Evolutionary conservation across 92 coral and sea anemone genomes (phyloP).

Genomic region (Epizoanthus rinbou): DNA sequence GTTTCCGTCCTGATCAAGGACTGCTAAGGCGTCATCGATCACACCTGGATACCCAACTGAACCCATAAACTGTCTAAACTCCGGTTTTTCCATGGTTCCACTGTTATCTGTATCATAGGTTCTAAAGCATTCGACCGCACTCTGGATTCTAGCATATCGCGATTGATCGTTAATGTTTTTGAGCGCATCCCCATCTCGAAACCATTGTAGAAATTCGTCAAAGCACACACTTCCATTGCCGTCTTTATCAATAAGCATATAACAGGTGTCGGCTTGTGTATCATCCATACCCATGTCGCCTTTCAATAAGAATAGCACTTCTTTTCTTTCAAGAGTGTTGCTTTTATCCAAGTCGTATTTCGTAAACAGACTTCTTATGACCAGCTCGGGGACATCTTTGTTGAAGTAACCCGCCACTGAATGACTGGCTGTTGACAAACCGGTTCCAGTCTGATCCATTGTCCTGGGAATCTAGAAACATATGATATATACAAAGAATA

Average conservation of each 20-base stretch:
- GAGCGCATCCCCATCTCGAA: constrained; percentile 68
- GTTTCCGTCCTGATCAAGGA: constrained; percentile 81
- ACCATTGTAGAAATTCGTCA: constrained; percentile 80
- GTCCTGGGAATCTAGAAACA: no score
- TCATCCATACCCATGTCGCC: constrained; percentile 77
- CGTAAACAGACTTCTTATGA: constrained; percentile 73
- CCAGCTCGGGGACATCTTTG: constrained; percentile 71
- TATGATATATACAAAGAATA: no score
- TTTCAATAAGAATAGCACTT: constrained; percentile 62
- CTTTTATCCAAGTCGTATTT: constrained; percentile 82
- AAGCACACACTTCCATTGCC: constrained; percentile 73
- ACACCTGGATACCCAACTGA: constrained; percentile 49
- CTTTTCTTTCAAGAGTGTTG: constrained; percentile 61
- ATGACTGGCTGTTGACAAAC: neutral
- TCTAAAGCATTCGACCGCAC: constrained; percentile 81
- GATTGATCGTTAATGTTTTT: constrained; percentile 63
- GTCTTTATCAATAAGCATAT: constrained; percentile 81
- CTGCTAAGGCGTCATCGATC: constrained; percentile 50
- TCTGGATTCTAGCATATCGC: constrained; percentile 61
- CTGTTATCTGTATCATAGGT: constrained; percentile 76
- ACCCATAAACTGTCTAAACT: constrained; percentile 67
- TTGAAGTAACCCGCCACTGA: constrained; percentile 54
- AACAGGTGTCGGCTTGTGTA: constrained; percentile 72
- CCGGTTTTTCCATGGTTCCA: constrained; percentile 81
- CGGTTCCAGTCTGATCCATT: neutral